phyloP scores from a whole-genome alignment of 2,888 invertebrate species.

The Eremobia ochroleuca region DNA sequence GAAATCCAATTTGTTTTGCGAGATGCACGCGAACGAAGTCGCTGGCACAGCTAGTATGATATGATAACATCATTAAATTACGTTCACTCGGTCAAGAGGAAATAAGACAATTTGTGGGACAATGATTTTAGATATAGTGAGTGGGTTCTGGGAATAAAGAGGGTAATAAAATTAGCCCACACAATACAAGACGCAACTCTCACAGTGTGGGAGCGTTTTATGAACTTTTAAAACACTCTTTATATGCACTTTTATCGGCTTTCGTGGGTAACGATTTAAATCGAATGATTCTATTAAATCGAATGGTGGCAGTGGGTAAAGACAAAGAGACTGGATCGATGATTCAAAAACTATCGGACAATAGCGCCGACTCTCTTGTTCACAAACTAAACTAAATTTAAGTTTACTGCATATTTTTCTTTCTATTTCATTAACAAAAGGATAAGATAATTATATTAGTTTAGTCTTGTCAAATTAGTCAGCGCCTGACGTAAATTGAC shows the following conservation, averaged over 20 bases:
- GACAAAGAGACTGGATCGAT: conserved; percentile 31
- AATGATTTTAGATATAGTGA: conserved; percentile 50
- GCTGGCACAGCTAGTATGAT: background rate
- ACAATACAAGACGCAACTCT: conserved; percentile 38
- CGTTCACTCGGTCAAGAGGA: conserved; percentile 51
- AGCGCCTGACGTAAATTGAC: no score
- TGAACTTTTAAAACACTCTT: conserved; percentile 46
- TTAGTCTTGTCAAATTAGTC: no score
- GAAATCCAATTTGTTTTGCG: background rate
- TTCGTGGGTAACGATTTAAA: conserved; percentile 31
- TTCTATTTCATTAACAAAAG: no score
- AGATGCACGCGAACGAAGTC: background rate
- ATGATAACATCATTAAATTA: conserved; percentile 20
- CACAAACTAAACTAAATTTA: no score
- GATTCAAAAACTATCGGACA: conserved; percentile 15
- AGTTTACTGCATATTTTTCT: no score
- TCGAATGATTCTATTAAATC: conserved; percentile 34
- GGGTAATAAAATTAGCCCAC: conserved; percentile 54
- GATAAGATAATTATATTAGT: no score
- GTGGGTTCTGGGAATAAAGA: conserved; percentile 32
- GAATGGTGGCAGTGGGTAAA: conserved; percentile 6
- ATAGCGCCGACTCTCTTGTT: no score
- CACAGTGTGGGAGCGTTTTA: conserved; percentile 43
- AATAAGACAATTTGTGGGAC: conserved; percentile 55
- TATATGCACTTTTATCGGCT: conserved; percentile 23